Conservation (phyloP, 2,113 vertebrate genomes). For the Ginglymostoma cirratum region DNA sequence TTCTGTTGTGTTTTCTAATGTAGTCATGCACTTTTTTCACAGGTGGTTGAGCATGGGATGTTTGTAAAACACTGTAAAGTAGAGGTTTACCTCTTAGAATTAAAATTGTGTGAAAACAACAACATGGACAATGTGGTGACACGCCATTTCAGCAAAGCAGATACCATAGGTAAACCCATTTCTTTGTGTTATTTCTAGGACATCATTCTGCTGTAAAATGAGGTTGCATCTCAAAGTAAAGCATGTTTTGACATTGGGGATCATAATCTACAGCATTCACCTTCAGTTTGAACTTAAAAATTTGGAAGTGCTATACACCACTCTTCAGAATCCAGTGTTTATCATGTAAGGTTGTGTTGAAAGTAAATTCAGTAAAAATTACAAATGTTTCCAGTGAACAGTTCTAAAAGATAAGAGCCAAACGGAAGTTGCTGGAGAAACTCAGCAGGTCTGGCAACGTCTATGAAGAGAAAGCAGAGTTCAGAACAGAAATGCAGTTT, state of each 20-base stretch:
- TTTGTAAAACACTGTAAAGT: conserved; percentile 98
- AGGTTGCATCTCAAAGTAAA: background rate
- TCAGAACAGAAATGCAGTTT: too few species aligned
- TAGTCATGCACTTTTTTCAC: background rate
- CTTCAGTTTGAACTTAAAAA: background rate
- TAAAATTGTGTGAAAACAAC: conserved; percentile 86
- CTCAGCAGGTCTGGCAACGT: too few species aligned
- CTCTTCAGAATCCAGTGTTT: background rate
- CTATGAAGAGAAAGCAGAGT: too few species aligned
- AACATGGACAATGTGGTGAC: conserved; percentile 75
- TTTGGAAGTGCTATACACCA: background rate
- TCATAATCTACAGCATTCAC: background rate
- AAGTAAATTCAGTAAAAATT: background rate
- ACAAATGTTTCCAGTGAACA: background rate
- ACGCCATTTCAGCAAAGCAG: conserved; percentile 90
- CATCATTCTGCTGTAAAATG: background rate
- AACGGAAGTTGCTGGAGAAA: too few species aligned
- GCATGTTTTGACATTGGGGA: background rate
- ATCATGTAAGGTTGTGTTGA: background rate
- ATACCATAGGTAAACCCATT: conserved; percentile 77
- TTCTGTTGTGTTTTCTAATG: background rate
- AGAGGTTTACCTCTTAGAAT: conserved; percentile 89
- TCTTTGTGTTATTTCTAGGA: background rate
- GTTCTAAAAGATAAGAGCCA: too few species aligned
- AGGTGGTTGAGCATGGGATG: conserved; percentile 94